Percentiles rank a stretch among this genome's conserved stretches.
Evolutionary conservation across 2,888 invertebrate genomes (phyloP).

Genomic region (Cetonia aurata): DNA sequence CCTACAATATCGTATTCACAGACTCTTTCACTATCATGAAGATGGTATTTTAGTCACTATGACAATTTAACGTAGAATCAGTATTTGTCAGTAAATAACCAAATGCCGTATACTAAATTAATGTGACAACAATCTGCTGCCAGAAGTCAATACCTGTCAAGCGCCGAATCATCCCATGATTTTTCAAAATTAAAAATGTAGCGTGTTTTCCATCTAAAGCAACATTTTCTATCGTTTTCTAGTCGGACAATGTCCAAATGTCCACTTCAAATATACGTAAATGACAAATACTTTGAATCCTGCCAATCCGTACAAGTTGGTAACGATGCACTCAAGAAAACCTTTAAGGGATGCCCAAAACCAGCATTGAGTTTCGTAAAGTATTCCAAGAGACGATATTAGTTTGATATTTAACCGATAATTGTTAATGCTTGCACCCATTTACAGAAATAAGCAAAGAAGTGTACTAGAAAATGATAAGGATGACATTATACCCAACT

Average conservation of each 20-base stretch:
- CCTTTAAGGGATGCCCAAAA: background rate
- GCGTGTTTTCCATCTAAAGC: slow-evolving; percentile 9
- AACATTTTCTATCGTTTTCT: slow-evolving; percentile 24
- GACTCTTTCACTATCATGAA: too few relatives aligned
- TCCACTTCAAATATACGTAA: slow-evolving; percentile 41
- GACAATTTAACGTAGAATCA: too few relatives aligned
- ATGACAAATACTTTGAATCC: slow-evolving; percentile 35
- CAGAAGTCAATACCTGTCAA: slow-evolving; percentile 26
- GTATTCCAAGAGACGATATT: background rate
- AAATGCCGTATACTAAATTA: too few relatives aligned
- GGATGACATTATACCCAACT: slow-evolving; percentile 3
- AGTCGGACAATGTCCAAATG: slow-evolving; percentile 42
- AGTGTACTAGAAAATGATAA: slow-evolving; percentile 33
- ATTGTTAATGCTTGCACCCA: background rate
- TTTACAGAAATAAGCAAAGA: slow-evolving; percentile 8
- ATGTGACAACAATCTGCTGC: too few relatives aligned
- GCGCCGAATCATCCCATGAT: slow-evolving; percentile 8
- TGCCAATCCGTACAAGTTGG: slow-evolving; percentile 9
- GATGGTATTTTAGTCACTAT: too few relatives aligned
- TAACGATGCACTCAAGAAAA: slow-evolving; percentile 16
- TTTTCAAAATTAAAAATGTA: slow-evolving; percentile 44
- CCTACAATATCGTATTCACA: too few relatives aligned
- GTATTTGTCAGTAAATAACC: too few relatives aligned
- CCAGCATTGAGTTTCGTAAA: slow-evolving; percentile 5
- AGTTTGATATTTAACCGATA: background rate